Conservation (phyloP, 1,140 invertebrate genomes). For the Hycleus phaleratus region DNA sequence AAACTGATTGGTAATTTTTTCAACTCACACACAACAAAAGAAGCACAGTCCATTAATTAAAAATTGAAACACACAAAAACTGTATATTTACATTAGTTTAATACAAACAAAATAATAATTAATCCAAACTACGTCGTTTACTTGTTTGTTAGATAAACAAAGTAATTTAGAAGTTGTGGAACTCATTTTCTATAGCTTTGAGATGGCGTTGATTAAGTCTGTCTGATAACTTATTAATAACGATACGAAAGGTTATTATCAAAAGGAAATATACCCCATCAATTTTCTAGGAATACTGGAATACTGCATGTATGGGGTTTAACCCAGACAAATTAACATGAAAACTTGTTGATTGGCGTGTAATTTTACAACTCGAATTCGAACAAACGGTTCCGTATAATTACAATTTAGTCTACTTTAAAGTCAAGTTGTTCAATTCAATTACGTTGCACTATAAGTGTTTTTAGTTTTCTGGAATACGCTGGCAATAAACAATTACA, state of each 20-base stretch:
- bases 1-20: too few species aligned
- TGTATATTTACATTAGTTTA: conserved; percentile 2
- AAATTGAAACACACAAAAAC: background rate
- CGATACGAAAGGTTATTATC: background rate
- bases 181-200: background rate
- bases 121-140: background rate
- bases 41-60: too few species aligned
- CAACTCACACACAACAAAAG: too few species aligned
- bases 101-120: background rate
- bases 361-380: background rate
- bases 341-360: background rate
- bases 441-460: background rate
- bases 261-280: conserved; percentile 1
- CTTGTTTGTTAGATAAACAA: background rate
- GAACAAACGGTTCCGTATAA: too few species aligned
- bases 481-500: background rate
- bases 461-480: too few species aligned
- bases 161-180: conserved; percentile 1
- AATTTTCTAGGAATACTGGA: background rate
- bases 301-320: background rate
- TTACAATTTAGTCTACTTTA: too few species aligned
- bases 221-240: conserved; percentile 8
- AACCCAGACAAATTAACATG: background rate
- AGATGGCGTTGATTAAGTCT: conserved; percentile 1
- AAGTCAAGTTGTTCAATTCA: too few species aligned